Percentiles rank a stretch among this genome's conserved stretches.
These are phyloP conservation scores for Urocynchramus pylzowi DNA, from an alignment of 2,113 vertebrate species.

Conservation along the genomic window DNA sequence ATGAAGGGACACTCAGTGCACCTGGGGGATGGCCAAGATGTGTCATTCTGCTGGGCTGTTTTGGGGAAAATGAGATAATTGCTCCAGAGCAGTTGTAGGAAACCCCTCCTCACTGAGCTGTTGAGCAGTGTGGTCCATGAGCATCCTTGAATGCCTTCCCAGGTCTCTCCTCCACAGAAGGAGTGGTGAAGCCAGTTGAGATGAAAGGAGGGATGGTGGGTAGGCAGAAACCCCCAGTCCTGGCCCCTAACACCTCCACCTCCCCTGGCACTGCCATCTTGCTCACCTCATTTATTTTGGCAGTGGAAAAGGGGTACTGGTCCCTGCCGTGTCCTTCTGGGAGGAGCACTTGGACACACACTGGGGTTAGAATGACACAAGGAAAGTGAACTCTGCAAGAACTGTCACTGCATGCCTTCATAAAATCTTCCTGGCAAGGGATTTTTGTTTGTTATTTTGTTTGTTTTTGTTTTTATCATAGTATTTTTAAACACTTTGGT, in stretches of 20 bases:
- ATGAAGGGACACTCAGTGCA: fast-evolving
- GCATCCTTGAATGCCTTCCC: neutral
- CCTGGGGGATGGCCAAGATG: fast-evolving
- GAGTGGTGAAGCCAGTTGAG: neutral
- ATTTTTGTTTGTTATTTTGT: neutral
- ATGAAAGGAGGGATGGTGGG: neutral
- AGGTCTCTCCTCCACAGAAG: neutral
- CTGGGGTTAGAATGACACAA: fast-evolving
- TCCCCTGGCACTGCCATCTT: neutral
- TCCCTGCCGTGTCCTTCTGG: neutral
- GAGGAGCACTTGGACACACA: fast-evolving
- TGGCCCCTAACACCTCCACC: neutral
- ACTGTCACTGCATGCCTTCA: neutral
- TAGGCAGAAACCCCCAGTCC: fast-evolving
- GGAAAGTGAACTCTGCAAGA: neutral
- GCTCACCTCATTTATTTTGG: neutral
- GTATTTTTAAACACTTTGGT: neutral
- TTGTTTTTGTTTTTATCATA: neutral
- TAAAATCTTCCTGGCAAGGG: neutral
- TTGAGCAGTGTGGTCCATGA: neutral
- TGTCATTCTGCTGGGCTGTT: neutral
- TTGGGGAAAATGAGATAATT: fast-evolving
- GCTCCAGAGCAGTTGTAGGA: neutral
- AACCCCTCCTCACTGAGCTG: fast-evolving
- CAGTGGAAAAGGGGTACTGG: neutral